phyloP scores from a whole-genome alignment of 1,140 invertebrate species.

The Acromyrmex charruanus region DNA sequence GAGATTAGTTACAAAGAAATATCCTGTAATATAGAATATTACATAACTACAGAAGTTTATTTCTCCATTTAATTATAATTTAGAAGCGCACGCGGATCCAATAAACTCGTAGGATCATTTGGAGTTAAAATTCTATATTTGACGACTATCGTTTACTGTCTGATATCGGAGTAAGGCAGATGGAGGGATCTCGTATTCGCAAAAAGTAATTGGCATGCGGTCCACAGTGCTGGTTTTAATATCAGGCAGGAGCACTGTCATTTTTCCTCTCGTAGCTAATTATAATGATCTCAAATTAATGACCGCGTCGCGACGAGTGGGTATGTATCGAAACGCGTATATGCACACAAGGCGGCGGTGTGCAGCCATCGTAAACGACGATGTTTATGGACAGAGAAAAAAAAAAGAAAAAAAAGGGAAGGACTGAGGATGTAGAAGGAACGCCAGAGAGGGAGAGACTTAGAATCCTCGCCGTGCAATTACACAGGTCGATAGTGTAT shows the following conservation, averaged over 20 bases:
- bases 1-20: neutral
- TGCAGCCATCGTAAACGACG: constrained; percentile 73
- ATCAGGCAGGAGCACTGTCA: constrained; percentile 33
- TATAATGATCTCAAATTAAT: constrained; percentile 78
- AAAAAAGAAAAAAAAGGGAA: constrained; percentile 50
- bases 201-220: constrained; percentile 47
- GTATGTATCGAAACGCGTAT: constrained; percentile 22
- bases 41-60: neutral
- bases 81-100: neutral
- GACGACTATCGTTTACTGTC: constrained; percentile 48
- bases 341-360: constrained; percentile 38
- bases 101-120: constrained; percentile 41
- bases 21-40: neutral
- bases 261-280: constrained; percentile 64
- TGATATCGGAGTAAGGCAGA: constrained; percentile 26
- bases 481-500: constrained; percentile 77
- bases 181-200: neutral
- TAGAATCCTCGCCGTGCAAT: constrained; percentile 72
- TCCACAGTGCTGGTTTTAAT: constrained; percentile 56
- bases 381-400: constrained; percentile 70
- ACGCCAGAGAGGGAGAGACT: neutral
- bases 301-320: constrained; percentile 50
- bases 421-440: neutral
- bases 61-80: constrained; percentile 30
- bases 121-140: neutral